phyloP scores from a whole-genome alignment of 2,797 vertebrate genomes.

The Alca torda region DNA sequence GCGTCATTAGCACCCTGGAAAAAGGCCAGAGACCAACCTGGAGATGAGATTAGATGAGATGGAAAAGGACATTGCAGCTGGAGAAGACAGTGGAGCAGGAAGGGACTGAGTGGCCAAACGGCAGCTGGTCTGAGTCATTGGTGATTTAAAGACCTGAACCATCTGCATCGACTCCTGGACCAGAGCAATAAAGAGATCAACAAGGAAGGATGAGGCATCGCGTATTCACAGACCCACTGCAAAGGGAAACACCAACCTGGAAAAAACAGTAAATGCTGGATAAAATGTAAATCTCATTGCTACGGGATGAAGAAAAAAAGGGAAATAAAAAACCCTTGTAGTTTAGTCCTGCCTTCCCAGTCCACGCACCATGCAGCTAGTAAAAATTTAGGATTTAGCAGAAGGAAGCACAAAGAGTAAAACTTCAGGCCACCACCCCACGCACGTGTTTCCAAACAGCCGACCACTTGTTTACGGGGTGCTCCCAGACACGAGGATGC shows the following conservation, averaged over 20 bases:
- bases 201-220: not conserved
- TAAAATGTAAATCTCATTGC: not conserved
- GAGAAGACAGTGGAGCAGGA: not conserved
- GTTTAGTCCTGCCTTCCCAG: not conserved
- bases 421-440: not conserved
- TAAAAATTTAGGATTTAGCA: not conserved
- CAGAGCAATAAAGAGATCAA: not conserved
- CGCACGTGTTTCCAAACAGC: not conserved
- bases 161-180: not conserved
- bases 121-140: not conserved
- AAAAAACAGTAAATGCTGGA: not conserved
- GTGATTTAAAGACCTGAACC: not conserved
- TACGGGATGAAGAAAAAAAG: not conserved
- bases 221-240: accelerated
- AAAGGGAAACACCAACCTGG: not conserved
- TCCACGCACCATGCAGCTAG: accelerated
- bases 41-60: not conserved
- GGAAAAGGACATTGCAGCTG: not conserved
- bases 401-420: not conserved
- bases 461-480: accelerated
- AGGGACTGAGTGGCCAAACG: not conserved
- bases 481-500: not conserved
- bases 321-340: accelerated
- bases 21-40: not conserved
- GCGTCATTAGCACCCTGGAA: not conserved